Evolutionary conservation across 2,797 vertebrate species (phyloP).

Genomic region (Prionace glauca): DNA sequence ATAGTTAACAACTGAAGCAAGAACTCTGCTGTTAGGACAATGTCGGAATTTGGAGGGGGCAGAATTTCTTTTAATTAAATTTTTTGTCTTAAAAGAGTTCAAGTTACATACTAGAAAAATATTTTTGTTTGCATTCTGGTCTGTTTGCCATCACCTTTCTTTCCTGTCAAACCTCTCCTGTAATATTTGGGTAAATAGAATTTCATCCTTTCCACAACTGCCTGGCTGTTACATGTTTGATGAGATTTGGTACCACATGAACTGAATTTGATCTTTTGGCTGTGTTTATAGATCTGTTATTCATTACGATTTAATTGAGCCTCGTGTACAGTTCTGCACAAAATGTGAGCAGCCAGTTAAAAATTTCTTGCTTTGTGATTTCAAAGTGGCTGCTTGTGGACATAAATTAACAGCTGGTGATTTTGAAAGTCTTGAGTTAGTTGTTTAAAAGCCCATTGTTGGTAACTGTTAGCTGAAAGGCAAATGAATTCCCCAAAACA

Average conservation of each 20-base stretch:
- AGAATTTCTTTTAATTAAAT: background rate
- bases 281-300: background rate
- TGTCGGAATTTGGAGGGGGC: background rate
- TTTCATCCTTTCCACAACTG: background rate
- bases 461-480: background rate
- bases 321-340: background rate
- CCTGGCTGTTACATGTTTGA: background rate
- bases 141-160: background rate
- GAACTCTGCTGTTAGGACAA: background rate
- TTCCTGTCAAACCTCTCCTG: background rate
- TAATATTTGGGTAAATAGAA: background rate
- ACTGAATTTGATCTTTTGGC: background rate
- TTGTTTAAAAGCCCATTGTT: background rate
- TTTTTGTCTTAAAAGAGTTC: background rate
- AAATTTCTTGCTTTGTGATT: background rate
- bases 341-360: background rate
- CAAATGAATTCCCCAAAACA: background rate
- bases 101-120: background rate
- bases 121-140: background rate
- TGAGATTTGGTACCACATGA: constrained; percentile 1
- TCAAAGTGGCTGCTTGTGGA: background rate
- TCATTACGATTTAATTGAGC: background rate
- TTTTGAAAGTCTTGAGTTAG: background rate
- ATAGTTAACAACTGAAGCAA: constrained; percentile 12
- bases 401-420: background rate